Percentiles rank a stretch among this genome's conserved stretches.
Conservation (phyloP, 2,888 invertebrate species). For the Syrista parreyssii region DNA sequence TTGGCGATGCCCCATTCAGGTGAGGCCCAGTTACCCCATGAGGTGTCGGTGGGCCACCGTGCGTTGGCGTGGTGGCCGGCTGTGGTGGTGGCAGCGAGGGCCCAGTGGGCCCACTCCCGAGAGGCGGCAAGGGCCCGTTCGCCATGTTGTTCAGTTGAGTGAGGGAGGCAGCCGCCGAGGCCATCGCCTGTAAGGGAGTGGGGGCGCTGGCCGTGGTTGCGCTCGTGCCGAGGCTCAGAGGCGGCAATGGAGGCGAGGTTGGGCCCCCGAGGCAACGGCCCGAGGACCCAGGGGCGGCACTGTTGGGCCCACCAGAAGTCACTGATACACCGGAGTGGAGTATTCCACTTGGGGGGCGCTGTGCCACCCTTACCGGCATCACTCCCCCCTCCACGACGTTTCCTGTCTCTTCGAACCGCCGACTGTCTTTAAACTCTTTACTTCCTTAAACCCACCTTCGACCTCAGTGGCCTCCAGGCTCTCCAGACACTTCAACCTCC, state of each 20-base stretch:
- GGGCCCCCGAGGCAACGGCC: constrained; percentile 72
- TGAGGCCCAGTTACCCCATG: constrained; percentile 56
- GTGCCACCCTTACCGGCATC: constrained; percentile 69
- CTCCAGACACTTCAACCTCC: background rate
- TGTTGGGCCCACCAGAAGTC: constrained; percentile 68
- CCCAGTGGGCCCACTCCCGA: constrained; percentile 55
- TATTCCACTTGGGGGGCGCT: constrained; percentile 75
- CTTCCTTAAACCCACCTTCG: background rate
- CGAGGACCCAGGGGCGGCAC: constrained; percentile 71
- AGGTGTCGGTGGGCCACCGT: constrained; percentile 61
- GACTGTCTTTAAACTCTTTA: background rate
- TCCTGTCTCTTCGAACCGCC: constrained; percentile 53
- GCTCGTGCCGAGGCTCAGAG: constrained; percentile 36
- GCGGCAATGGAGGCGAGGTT: constrained; percentile 60
- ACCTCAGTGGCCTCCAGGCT: background rate
- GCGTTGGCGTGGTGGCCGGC: constrained; percentile 62
- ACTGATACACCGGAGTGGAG: constrained; percentile 74
- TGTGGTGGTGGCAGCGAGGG: constrained; percentile 60
- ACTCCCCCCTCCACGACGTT: constrained; percentile 66
- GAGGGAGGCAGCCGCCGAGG: constrained; percentile 60
- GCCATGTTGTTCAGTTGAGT: constrained; percentile 65
- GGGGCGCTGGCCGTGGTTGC: constrained; percentile 36
- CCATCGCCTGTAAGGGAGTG: constrained; percentile 63
- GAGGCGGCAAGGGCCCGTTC: constrained; percentile 61
- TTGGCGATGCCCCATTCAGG: constrained; percentile 61